phyloP scores from a whole-genome alignment of 2,888 invertebrate genomes.

The Cataglyphis cursor region DNA sequence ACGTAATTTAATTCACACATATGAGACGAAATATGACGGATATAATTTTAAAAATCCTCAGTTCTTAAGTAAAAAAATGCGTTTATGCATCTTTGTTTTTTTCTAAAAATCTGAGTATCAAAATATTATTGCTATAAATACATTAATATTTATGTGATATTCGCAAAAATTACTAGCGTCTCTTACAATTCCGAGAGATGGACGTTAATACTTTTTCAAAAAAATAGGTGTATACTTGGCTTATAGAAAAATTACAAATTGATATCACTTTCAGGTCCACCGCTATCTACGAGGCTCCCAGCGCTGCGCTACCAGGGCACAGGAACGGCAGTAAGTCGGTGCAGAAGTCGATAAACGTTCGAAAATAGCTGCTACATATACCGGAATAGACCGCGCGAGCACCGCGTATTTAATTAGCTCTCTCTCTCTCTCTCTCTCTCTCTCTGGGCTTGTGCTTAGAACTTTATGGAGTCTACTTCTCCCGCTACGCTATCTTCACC shows the following conservation, averaged over 20 bases:
- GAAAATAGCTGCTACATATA: slow-evolving; percentile 68
- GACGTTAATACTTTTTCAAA: not conserved
- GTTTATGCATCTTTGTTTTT: not conserved
- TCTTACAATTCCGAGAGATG: not conserved
- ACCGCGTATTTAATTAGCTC: slow-evolving; percentile 68
- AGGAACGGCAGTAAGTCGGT: slow-evolving; percentile 49
- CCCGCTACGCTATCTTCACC: slow-evolving; percentile 1
- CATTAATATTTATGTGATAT: not conserved
- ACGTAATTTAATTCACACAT: not conserved
- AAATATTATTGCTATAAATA: not conserved
- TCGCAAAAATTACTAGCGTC: not conserved
- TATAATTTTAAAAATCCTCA: not conserved
- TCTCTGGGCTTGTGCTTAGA: slow-evolving; percentile 47
- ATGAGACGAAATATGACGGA: not conserved
- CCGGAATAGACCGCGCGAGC: slow-evolving; percentile 64
- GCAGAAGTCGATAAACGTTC: slow-evolving; percentile 73
- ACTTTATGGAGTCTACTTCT: slow-evolving; percentile 33
- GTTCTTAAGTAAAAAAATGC: not conserved
- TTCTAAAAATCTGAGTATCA: not conserved
- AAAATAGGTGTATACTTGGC: not conserved
- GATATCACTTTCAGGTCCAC: slow-evolving; percentile 19
- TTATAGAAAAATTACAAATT: not conserved
- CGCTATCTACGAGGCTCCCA: slow-evolving; percentile 29
- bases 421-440: slow-evolving; percentile 59
- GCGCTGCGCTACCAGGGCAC: slow-evolving; percentile 31